phyloP scores from a whole-genome alignment of 2,888 invertebrate genomes.

The Limenitis arthemis region DNA sequence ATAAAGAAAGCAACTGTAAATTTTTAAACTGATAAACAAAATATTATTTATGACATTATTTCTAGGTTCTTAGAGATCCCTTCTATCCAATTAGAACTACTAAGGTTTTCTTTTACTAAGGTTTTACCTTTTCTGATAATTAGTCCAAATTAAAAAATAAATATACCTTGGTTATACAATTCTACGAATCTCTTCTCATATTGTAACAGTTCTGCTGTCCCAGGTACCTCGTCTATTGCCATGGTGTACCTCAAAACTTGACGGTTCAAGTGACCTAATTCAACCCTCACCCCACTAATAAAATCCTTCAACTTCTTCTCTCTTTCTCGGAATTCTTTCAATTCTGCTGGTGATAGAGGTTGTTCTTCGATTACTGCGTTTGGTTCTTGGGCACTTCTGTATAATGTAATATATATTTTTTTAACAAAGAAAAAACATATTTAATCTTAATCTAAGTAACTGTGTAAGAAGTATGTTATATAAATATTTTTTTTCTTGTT shows the following conservation, averaged over 20 bases:
- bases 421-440: no score
- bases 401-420: conserved; percentile 1
- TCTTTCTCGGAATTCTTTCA: conserved; percentile 53
- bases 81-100: no score
- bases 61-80: no score
- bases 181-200: conserved; percentile 97
- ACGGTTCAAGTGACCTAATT: conserved; percentile 84
- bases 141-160: not conserved
- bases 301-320: conserved; percentile 52
- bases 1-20: no score
- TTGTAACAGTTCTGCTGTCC: conserved; percentile 92
- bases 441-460: no score
- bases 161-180: conserved; percentile 90
- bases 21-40: no score
- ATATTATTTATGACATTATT: no score
- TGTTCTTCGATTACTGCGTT: conserved; percentile 41
- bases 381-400: conserved; percentile 44
- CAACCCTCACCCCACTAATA: conserved; percentile 63
- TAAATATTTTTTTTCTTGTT: no score
- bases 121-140: not conserved
- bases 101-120: no score
- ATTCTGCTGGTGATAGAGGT: conserved; percentile 48
- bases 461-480: no score
- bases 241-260: conserved; percentile 86
- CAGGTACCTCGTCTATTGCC: conserved; percentile 93